Conservation (phyloP, 2,797 vertebrate genomes). For the Urosaurus nigricauda region DNA sequence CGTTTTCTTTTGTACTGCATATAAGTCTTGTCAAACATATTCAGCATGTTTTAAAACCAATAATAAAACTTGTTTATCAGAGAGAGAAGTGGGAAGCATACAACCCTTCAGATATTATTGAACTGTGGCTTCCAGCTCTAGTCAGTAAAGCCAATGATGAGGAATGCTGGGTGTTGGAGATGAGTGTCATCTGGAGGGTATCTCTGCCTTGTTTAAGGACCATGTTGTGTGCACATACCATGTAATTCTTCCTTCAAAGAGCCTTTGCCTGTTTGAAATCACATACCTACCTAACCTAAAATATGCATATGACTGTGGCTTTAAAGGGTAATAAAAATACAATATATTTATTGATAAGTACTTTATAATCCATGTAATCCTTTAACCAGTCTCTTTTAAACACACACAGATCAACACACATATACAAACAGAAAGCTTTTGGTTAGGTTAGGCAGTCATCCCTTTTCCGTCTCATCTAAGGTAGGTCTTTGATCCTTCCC, state of each 20-base stretch:
- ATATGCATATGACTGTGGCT: background rate
- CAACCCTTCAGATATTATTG: too few relatives aligned
- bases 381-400: background rate
- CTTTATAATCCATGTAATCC: constrained; percentile 8
- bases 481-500: background rate
- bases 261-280: background rate
- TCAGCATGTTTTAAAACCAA: background rate
- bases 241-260: background rate
- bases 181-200: too few relatives aligned
- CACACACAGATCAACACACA: background rate
- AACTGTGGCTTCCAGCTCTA: too few relatives aligned
- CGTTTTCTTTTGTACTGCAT: background rate
- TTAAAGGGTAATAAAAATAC: background rate
- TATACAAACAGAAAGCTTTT: background rate
- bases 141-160: too few relatives aligned
- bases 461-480: background rate
- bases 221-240: background rate
- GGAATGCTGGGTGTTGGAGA: too few relatives aligned
- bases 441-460: background rate
- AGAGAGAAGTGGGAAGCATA: background rate
- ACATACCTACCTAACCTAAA: background rate
- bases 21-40: background rate
- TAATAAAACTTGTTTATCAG: background rate
- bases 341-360: background rate
- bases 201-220: too few relatives aligned